Evolutionary conservation across 2,888 invertebrate species (phyloP).

Genomic region (Caenorhabditis becei): DNA sequence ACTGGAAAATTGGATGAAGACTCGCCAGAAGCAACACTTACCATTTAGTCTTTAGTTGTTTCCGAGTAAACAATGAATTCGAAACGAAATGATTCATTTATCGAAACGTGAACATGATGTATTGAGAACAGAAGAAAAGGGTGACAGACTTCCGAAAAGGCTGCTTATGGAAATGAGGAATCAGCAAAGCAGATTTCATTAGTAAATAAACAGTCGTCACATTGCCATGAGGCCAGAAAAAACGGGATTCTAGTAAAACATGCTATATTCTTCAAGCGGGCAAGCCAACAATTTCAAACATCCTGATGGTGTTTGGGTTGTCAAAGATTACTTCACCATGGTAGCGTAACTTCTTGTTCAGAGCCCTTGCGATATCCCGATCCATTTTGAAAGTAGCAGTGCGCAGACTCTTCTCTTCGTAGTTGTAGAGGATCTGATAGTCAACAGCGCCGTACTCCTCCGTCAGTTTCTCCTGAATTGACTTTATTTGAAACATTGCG

Average conservation of each 20-base stretch:
- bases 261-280: too few species aligned
- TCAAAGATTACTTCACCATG: not conserved
- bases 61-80: constrained; percentile 25
- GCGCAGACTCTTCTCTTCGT: not conserved
- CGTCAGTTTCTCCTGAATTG: not conserved
- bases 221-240: too few species aligned
- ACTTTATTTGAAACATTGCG: too few species aligned
- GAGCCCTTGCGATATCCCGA: not conserved
- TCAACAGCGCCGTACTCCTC: not conserved
- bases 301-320: not conserved
- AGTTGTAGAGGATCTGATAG: not conserved
- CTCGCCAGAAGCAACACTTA: not conserved
- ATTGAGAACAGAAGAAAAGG: too few species aligned
- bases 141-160: too few species aligned
- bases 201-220: too few species aligned
- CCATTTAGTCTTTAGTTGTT: constrained; percentile 47
- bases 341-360: not conserved
- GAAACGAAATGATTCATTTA: constrained; percentile 14
- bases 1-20: constrained; percentile 20
- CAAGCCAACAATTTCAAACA: too few species aligned
- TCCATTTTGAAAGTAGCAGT: not conserved
- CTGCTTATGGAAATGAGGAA: too few species aligned
- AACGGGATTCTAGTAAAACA: too few species aligned
- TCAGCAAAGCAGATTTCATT: too few species aligned
- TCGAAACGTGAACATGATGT: too few species aligned